phyloP scores from a whole-genome alignment of 2,797 vertebrate species.

The Mus minutoides region DNA sequence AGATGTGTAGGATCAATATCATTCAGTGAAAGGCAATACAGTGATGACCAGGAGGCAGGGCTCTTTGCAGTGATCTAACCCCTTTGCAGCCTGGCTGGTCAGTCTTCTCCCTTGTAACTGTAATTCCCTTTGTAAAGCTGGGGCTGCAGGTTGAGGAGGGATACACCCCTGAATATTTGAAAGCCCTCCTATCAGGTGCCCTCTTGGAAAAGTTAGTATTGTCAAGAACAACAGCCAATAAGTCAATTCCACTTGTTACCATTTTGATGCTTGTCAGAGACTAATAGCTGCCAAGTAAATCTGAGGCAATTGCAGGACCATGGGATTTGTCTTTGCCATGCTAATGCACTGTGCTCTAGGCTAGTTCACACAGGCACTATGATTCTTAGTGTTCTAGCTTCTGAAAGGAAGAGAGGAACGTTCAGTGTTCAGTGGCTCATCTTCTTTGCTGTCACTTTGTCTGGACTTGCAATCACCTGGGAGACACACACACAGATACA shows the following conservation, averaged over 20 bases:
- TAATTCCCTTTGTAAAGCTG: neutral
- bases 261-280: neutral
- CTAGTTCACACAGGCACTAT: neutral
- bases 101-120: neutral
- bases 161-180: neutral
- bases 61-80: no score
- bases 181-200: neutral
- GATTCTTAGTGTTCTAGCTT: neutral
- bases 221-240: neutral
- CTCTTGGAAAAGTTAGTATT: neutral
- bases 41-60: neutral
- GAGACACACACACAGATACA: neutral
- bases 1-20: neutral
- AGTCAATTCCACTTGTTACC: neutral
- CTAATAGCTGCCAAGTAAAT: neutral
- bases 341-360: neutral
- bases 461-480: neutral
- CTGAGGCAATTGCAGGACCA: neutral
- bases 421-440: neutral
- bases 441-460: neutral
- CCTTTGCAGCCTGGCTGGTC: neutral
- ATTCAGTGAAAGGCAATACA: neutral
- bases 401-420: neutral
- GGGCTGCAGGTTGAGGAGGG: neutral
- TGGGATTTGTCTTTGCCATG: no score